These are phyloP conservation scores for Aporrectodea caliginosa DNA, from an alignment of 1,140 invertebrate species.

Conservation along the genomic window DNA sequence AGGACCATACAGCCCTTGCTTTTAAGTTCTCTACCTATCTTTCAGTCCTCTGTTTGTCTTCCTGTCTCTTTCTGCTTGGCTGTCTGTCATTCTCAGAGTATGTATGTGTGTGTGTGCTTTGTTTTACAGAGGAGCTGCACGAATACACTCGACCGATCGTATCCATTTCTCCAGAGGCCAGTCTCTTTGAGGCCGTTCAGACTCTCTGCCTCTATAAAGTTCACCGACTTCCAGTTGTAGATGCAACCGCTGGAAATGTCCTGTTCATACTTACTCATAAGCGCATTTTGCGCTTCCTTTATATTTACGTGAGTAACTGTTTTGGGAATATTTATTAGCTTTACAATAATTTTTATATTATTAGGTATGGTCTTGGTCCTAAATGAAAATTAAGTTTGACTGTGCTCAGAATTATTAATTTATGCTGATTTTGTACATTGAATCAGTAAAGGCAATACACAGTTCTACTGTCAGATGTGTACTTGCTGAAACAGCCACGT, in stretches of 20 bases:
- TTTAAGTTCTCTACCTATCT: no score
- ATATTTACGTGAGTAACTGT: slow-evolving; percentile 83
- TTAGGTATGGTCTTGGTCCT: no score
- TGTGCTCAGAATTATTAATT: neutral
- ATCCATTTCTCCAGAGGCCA: slow-evolving; percentile 52
- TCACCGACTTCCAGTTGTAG: slow-evolving; percentile 90
- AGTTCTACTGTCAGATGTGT: no score
- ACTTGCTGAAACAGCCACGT: no score
- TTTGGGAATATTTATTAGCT: slow-evolving; percentile 22
- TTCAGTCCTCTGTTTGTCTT: no score
- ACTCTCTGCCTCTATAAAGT: slow-evolving; percentile 87
- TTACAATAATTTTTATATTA: slow-evolving; percentile 19
- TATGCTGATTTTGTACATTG: neutral
- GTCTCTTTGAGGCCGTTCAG: slow-evolving; percentile 84
- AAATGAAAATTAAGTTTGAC: no score
- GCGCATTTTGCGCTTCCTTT: slow-evolving; percentile 91
- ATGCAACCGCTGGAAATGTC: slow-evolving; percentile 87
- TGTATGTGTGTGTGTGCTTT: no score
- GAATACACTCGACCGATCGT: slow-evolving; percentile 49
- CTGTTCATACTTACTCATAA: slow-evolving; percentile 97
- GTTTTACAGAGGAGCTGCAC: slow-evolving; percentile 48
- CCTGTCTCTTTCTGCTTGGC: no score
- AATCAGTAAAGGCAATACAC: no score
- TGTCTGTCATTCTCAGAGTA: no score
- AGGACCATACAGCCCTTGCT: no score